A percentile compares a stretch with the other conserved stretches of the same genome.
These are phyloP conservation scores for Neotragus moschatus DNA, from an alignment of 2,113 vertebrate species.

Conservation along the genomic window DNA sequence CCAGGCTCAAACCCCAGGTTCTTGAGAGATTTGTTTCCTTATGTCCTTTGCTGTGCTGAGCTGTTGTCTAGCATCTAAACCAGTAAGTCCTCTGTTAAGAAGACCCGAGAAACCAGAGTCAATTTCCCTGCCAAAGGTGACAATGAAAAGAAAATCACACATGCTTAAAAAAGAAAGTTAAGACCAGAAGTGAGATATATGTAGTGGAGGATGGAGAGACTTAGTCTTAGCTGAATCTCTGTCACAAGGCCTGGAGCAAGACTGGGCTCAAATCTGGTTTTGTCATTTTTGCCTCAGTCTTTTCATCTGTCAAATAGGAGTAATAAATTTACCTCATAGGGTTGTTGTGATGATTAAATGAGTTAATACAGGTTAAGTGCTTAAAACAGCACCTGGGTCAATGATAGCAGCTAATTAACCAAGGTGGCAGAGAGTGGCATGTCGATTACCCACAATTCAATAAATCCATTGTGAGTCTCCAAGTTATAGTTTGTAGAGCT, in stretches of 20 bases:
- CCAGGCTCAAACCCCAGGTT: neutral
- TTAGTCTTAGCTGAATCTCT: neutral
- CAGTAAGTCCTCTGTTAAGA: neutral
- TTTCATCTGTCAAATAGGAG: neutral
- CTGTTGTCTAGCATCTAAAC: neutral
- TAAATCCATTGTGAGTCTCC: neutral
- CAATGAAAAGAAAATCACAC: neutral
- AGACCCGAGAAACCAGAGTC: neutral
- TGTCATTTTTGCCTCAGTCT: neutral
- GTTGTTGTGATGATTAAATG: neutral
- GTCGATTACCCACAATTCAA: neutral
- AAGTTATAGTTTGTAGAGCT: neutral
- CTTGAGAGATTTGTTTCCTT: neutral
- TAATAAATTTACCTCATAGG: neutral
- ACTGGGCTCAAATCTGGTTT: neutral
- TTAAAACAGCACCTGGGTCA: neutral
- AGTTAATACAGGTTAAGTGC: neutral
- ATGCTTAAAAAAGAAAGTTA: neutral
- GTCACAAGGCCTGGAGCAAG: neutral
- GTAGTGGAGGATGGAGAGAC: neutral
- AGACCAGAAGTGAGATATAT: neutral
- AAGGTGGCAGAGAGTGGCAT: neutral
- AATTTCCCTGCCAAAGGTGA: neutral
- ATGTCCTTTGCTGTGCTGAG: neutral
- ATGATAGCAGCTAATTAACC: neutral